phyloP scores from a whole-genome alignment of 2,797 vertebrate species.

The Corythornis leucogaster region DNA sequence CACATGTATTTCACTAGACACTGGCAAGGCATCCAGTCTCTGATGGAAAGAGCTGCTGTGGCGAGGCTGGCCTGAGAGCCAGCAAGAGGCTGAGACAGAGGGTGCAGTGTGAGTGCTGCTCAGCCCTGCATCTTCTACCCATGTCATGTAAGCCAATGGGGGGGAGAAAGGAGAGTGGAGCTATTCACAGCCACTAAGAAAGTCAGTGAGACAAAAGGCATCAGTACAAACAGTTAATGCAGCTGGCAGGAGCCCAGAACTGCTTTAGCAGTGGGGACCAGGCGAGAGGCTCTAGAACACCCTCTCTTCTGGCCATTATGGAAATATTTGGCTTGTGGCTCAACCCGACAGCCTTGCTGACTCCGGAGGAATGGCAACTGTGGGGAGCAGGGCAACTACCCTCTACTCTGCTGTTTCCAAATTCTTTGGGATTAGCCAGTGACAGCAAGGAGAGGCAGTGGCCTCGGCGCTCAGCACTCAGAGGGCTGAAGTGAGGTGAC shows the following conservation, averaged over 20 bases:
- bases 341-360: slow-evolving; percentile 20
- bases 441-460: slow-evolving; percentile 4
- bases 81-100: slow-evolving; percentile 36
- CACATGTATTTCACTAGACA: slow-evolving; percentile 16
- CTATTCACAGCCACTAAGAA: slow-evolving; percentile 28
- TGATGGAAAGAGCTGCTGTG: slow-evolving; percentile 55
- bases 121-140: slow-evolving; percentile 7
- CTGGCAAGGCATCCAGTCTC: slow-evolving; percentile 23
- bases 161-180: not conserved
- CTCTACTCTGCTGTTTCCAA: slow-evolving; percentile 29
- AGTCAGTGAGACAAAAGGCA: slow-evolving; percentile 54
- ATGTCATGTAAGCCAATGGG: not conserved
- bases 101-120: slow-evolving; percentile 24
- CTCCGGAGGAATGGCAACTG: not conserved
- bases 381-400: not conserved
- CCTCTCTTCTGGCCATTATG: not conserved
- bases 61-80: not conserved
- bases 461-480: not conserved
- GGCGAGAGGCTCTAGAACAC: not conserved
- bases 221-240: slow-evolving; percentile 53
- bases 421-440: slow-evolving; percentile 23
- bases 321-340: slow-evolving; percentile 41
- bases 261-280: not conserved
- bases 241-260: slow-evolving; percentile 42
- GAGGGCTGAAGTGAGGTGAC: slow-evolving; percentile 47